These are phyloP conservation scores for Hyppa rectilinea DNA, from an alignment of 2,888 invertebrate genomes.

Conservation along the genomic window DNA sequence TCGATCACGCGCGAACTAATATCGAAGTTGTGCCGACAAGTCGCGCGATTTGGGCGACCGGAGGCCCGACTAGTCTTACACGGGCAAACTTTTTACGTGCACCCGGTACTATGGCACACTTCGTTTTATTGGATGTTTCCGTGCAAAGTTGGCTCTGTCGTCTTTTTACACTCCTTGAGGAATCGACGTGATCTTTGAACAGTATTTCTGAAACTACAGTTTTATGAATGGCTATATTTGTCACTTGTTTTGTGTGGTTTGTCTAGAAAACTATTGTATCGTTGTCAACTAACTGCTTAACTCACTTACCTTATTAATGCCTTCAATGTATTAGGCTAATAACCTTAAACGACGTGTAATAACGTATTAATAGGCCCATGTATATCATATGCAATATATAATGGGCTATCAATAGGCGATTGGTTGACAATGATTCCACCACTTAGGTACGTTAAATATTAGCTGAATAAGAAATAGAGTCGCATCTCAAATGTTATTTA, in stretches of 20 bases:
- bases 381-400: conserved; percentile 4
- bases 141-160: conserved; percentile 80
- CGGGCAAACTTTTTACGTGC: conserved; percentile 81
- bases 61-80: conserved; percentile 67
- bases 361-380: conserved; percentile 38
- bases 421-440: conserved; percentile 19
- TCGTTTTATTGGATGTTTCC: conserved; percentile 88
- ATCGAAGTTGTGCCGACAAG: conserved; percentile 85
- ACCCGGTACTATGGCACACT: conserved; percentile 77
- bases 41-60: conserved; percentile 70
- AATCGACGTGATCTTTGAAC: conserved; percentile 80
- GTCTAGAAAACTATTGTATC: conserved; percentile 1
- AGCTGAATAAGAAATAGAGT: no score
- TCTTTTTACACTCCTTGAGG: conserved; percentile 77
- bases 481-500: not conserved
- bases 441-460: not conserved
- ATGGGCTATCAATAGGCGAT: conserved; percentile 7
- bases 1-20: conserved; percentile 90
- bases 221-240: conserved; percentile 53
- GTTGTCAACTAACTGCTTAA: not conserved
- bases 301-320: conserved; percentile 20
- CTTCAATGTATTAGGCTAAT: conserved; percentile 21
- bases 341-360: conserved; percentile 32
- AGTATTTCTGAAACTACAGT: conserved; percentile 69
- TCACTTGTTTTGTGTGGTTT: conserved; percentile 7